Base-by-base conservation (phyloP, 2,888 invertebrate species). In the Parnassius smintheus region DNA sequence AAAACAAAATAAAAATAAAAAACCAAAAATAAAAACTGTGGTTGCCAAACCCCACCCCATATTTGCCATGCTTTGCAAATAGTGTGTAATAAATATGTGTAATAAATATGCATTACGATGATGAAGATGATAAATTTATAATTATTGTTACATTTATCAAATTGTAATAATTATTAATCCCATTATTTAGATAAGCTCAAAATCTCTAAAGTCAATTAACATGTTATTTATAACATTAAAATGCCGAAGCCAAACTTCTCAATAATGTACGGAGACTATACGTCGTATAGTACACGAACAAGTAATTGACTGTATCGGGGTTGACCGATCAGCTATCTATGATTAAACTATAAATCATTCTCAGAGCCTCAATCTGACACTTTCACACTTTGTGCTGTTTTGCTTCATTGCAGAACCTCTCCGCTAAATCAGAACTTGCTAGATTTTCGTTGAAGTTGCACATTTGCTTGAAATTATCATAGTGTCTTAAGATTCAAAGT, bases 281-380 rank as follows among this genome's bases (percentile, higher is more conserved):
- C 18, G 18, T 18, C 18, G 18, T 18, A 18, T 1, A 18, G 18
- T 18, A 18, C 18, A 18, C 62, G 65, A 64, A 52, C 70, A 74
- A 75, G 75, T 80, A 78, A 77, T 79, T 74, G 77, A 77, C 78
- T 74, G 70, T 77, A 80, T 76, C 73, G 70, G 70, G 70, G 76
- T 78, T 76, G 77, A 77, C 81, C 83, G 79, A 84, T 83, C 83
- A 83, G 78, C 75, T 74, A 74, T 75, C 75, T 77, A 74, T 88
- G 89, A 90, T 89, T 88, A 85, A 81, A 81, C 83, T 78, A 90
- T 91, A 88, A 89, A 91, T 91, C 91, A 90, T 81, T 74, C 70
- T 64, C 67, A 61, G 65, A 65, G 70, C 66, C 66, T 70, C 71
- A 68, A 70, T 70, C 70, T 67, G 69, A 70, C 66, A 67, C 64